Conservation (phyloP, 2,113 vertebrate species). For the Petrocephalus zakoni region DNA sequence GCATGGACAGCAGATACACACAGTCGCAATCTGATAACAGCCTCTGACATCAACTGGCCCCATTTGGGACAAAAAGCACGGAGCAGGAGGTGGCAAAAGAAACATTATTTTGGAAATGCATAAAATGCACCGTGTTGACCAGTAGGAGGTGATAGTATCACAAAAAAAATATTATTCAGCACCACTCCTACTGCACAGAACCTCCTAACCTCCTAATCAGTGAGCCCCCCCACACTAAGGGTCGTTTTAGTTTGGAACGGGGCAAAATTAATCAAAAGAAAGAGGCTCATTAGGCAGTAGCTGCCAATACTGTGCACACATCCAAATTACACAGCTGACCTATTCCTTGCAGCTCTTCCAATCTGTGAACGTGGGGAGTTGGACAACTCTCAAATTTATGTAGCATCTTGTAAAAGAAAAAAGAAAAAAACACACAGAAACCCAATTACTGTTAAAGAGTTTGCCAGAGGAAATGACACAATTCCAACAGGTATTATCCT, state of each 20-base stretch:
- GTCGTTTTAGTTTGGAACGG: neutral
- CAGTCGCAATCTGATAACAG: neutral
- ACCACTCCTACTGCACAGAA: neutral
- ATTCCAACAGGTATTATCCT: conserved; percentile 6
- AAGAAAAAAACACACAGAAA: neutral
- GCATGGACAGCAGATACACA: neutral
- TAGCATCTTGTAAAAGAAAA: neutral
- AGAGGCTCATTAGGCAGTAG: neutral
- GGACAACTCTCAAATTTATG: neutral
- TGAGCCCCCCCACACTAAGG: neutral
- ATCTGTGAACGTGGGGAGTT: neutral
- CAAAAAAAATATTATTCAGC: neutral
- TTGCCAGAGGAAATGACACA: neutral
- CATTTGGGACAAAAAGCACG: neutral
- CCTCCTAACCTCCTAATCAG: neutral
- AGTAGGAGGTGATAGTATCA: neutral
- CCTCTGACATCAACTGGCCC: neutral
- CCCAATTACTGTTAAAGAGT: conserved; percentile 1
- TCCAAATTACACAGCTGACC: neutral
- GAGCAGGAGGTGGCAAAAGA: neutral
- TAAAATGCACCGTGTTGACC: neutral
- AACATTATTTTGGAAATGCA: neutral
- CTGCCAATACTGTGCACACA: neutral
- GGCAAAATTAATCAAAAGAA: neutral
- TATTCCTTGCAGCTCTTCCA: neutral